These are phyloP conservation scores for Vireo altiloquus DNA, from an alignment of 2,113 vertebrate genomes.

Conservation along the genomic window DNA sequence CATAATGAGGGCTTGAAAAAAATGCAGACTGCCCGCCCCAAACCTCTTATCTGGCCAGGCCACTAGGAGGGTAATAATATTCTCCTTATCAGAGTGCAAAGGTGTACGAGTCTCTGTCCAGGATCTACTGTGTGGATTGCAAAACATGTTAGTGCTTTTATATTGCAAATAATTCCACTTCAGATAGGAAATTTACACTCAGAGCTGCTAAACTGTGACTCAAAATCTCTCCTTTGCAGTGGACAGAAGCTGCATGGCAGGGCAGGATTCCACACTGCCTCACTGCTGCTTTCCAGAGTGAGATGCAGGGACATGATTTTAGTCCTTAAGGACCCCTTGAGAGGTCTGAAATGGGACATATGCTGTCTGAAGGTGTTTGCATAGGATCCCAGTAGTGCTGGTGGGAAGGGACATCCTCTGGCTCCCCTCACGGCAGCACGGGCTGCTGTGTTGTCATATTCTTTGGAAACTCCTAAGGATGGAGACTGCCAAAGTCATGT, in stretches of 20 bases:
- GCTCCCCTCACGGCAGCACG: not conserved
- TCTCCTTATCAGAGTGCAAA: conserved; percentile 67
- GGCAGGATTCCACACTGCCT: not conserved
- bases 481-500: not conserved
- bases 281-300: not conserved
- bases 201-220: not conserved
- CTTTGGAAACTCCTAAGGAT: not conserved
- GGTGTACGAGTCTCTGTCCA: conserved; percentile 18
- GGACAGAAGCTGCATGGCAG: not conserved
- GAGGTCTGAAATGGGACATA: not conserved
- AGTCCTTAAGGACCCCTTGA: not conserved
- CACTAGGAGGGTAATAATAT: conserved; percentile 61
- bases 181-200: not conserved
- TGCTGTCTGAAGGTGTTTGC: not conserved
- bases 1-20: conserved; percentile 38
- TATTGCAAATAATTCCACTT: not conserved
- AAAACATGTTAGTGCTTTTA: not conserved
- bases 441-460: not conserved
- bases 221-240: not conserved
- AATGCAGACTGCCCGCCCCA: conserved; percentile 67
- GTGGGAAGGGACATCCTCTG: not conserved
- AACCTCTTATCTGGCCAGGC: conserved; percentile 70
- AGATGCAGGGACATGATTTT: not conserved
- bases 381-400: not conserved
- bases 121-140: not conserved